A percentile compares a stretch with the other conserved stretches of the same genome.
Conservation (phyloP, 1,140 invertebrate species). For the Cataglyphis hispanica region DNA sequence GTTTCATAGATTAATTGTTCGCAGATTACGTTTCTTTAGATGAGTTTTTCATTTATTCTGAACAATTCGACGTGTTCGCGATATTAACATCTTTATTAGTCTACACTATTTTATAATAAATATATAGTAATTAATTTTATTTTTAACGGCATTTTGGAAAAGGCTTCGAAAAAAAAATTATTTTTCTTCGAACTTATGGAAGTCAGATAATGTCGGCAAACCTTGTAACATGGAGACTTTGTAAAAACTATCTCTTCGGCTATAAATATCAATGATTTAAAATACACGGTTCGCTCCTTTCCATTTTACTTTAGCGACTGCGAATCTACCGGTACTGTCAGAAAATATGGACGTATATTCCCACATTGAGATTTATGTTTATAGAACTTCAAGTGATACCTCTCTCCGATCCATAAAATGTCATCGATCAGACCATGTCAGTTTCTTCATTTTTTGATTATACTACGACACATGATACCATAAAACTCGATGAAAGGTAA, state of each 20-base stretch:
- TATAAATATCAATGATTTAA: conserved; percentile 68
- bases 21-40: not conserved
- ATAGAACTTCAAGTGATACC: conserved; percentile 37
- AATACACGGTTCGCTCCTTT: conserved; percentile 38
- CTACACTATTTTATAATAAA: not conserved
- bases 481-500: not conserved
- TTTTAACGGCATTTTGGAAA: not conserved
- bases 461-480: not conserved
- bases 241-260: conserved; percentile 44
- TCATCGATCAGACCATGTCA: conserved; percentile 18
- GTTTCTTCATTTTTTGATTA: conserved; percentile 9
- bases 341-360: conserved; percentile 45
- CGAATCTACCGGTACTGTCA: conserved; percentile 12
- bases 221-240: conserved; percentile 12
- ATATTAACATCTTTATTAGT: not conserved
- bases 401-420: conserved; percentile 26
- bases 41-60: not conserved
- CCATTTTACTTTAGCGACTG: conserved; percentile 20
- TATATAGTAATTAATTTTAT: not conserved
- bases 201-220: conserved; percentile 24
- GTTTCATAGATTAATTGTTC: not conserved
- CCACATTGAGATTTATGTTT: conserved; percentile 55
- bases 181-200: not conserved
- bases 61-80: not conserved
- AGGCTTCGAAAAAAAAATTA: not conserved